These are phyloP conservation scores for Eciton burchellii DNA, from an alignment of 1,140 invertebrate genomes.

Conservation along the genomic window DNA sequence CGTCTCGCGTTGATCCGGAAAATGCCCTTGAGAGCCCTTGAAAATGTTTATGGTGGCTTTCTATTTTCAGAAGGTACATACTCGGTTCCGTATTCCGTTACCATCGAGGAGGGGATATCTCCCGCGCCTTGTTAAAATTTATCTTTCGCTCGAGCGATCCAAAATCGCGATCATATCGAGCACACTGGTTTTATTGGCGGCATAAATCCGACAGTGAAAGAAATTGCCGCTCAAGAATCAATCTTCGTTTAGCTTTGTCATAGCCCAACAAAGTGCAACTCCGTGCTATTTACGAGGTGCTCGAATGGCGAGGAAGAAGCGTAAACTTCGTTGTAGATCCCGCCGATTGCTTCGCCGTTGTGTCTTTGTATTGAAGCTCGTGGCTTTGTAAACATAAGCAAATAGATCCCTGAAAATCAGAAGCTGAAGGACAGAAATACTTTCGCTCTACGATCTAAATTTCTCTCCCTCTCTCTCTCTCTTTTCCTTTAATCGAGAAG, in stretches of 20 bases:
- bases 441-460: no score
- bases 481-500: no score
- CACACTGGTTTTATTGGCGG: conserved; percentile 37
- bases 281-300: conserved; percentile 20
- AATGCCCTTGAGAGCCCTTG: no score
- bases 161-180: conserved; percentile 42
- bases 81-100: not conserved
- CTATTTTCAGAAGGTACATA: not conserved
- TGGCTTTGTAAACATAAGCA: no score
- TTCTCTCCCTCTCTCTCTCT: no score
- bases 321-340: not conserved
- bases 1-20: no score
- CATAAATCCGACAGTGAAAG: conserved; percentile 48
- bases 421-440: no score
- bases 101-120: not conserved
- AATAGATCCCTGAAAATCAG: no score
- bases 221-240: conserved; percentile 36
- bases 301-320: not conserved
- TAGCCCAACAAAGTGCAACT: conserved; percentile 19
- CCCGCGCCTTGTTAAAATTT: conserved; percentile 22
- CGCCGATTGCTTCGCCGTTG: not conserved
- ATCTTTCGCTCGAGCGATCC: conserved; percentile 6
- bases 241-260: conserved; percentile 23
- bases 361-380: no score
- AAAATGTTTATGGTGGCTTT: not conserved